Evolutionary conservation across 2,888 invertebrate genomes (phyloP).

Genomic region (Cryptocheilus praepositus): DNA sequence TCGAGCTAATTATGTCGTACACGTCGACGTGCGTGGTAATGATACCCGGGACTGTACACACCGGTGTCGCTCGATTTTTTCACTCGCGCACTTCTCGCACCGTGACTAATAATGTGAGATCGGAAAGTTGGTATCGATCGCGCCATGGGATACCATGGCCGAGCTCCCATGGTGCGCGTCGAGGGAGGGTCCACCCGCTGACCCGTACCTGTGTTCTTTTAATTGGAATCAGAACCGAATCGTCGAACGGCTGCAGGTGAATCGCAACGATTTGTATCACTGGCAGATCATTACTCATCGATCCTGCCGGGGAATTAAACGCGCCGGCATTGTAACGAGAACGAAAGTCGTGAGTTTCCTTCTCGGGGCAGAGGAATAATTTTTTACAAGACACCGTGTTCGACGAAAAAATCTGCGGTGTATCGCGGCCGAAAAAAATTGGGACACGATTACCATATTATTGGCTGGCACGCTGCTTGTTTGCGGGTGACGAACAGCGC

Average conservation of each 20-base stretch:
- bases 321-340: conserved; percentile 54
- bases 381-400: too few species aligned
- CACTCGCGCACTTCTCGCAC: conserved; percentile 8
- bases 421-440: too few species aligned
- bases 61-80: not conserved
- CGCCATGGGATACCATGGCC: conserved; percentile 47
- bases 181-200: conserved; percentile 63
- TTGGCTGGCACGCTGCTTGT: too few species aligned
- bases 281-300: conserved; percentile 71
- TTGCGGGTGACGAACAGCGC: too few species aligned
- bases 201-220: conserved; percentile 70
- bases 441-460: too few species aligned
- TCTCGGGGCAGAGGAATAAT: too few species aligned
- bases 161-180: conserved; percentile 52
- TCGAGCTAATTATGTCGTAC: conserved; percentile 48
- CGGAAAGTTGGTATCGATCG: conserved; percentile 55
- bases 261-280: conserved; percentile 72
- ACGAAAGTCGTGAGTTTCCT: conserved; percentile 20
- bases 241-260: conserved; percentile 70
- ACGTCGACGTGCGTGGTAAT: conserved; percentile 25
- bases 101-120: conserved; percentile 60
- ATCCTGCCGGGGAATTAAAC: conserved; percentile 58
- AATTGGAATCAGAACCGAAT: conserved; percentile 72
- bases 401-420: too few species aligned
- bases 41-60: too few species aligned